Evolutionary conservation across 2,888 invertebrate genomes (phyloP), one percentile per base, ranked within the genome.

Genomic region (Spatulosminthurus flaviceps): DNA sequence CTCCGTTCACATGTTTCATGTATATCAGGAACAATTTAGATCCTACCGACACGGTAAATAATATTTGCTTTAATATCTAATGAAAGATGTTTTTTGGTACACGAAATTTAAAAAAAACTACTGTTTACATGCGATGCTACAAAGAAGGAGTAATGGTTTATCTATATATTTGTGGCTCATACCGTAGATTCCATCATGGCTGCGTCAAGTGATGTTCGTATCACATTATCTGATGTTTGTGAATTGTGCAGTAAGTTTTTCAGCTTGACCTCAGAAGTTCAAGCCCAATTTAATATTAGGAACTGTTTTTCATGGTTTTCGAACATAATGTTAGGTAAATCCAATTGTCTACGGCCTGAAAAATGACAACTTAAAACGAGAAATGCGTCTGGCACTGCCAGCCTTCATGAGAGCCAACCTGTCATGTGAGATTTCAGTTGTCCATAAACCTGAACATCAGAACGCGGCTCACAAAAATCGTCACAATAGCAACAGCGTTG

Each of bases 341-440:
- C 94, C 94, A 0, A 87, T 94, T 0, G 92, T 94, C 80, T 94
- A 94, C 83, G 94, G 93, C 1, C 91, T 92, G 78, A 93, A 92
- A 13, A 94, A 93, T 86, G 90, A 91, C 41, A 91, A 92, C 84
- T 92, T 93, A 85, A 88, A 91, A 16, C 90, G 91, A 74, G 93
- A 93, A 19, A 92, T 93, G 66, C 75, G 82, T 11, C 77, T 80
- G 22, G 82, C 81, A 13, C 79, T 84, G 16, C 81, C 79, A n/a
- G 24, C 34, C 19, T 81, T 81, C 70, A 64, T 83, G 29, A 81
- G 80, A 19, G 74, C 79, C 16, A 69, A 79, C 42, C 28, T 60
- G 1, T 28, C 26, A n/a, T 26, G 67, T 22, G 60, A 76, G 26
- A 69, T 79, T 19, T 79, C 79, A 9, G 67, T 76, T 21, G 73